Evolutionary conservation across 2,888 invertebrate species (phyloP).

Genomic region (Adelognathus sp.): DNA sequence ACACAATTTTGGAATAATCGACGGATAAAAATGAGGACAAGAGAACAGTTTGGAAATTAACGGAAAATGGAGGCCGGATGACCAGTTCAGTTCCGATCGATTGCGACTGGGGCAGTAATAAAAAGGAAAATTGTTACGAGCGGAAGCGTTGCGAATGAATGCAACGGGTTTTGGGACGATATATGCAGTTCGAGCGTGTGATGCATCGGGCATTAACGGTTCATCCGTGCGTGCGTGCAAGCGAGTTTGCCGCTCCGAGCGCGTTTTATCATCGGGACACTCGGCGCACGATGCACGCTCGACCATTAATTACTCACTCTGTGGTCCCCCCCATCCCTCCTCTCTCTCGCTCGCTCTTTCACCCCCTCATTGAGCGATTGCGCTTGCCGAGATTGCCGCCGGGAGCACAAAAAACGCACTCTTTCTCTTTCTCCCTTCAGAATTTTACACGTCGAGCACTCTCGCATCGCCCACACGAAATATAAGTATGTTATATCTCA

Average conservation of each 20-base stretch:
- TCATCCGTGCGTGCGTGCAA: conserved; percentile 40
- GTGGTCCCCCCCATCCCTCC: background rate
- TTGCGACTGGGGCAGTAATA: background rate
- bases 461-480: conserved; percentile 41
- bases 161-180: conserved; percentile 23
- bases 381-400: conserved; percentile 57
- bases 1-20: background rate
- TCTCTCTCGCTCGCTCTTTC: background rate
- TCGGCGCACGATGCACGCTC: conserved; percentile 56
- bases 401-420: conserved; percentile 25
- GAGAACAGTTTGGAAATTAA: background rate
- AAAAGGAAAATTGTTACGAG: conserved; percentile 25
- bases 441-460: conserved; percentile 16
- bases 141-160: conserved; percentile 38
- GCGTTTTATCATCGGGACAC: conserved; percentile 58
- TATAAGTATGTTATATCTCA: conserved; percentile 29
- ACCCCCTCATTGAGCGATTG: conserved; percentile 58
- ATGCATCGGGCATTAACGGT: conserved; percentile 52
- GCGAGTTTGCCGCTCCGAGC: conserved; percentile 40
- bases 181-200: conserved; percentile 25
- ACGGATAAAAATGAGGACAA: background rate
- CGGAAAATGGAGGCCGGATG: background rate
- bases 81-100: background rate
- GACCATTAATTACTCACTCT: conserved; percentile 59
- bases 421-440: conserved; percentile 4